These are phyloP conservation scores for Ciconia boyciana DNA, from an alignment of 2,113 vertebrate species.

Conservation along the genomic window DNA sequence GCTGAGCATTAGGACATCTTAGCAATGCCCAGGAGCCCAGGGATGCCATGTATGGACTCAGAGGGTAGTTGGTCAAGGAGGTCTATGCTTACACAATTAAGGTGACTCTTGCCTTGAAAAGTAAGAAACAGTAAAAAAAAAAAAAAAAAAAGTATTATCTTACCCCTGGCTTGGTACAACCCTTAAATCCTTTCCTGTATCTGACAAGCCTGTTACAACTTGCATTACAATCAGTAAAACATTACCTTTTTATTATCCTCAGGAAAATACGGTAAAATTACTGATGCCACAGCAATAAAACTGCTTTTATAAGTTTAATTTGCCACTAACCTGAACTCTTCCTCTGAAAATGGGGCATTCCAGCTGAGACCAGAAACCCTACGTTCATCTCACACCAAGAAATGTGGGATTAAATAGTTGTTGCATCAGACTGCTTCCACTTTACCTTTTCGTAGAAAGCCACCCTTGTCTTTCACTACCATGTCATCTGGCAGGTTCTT, in stretches of 20 bases:
- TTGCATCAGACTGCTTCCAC: not conserved
- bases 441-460: constrained; percentile 43
- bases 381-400: not conserved
- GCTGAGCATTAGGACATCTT: not conserved
- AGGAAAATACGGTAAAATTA: not conserved
- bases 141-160: not conserved
- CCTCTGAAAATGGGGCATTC: not conserved
- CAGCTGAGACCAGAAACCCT: not conserved
- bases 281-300: not conserved
- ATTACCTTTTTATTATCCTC: not conserved
- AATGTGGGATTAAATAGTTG: not conserved
- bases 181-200: not conserved
- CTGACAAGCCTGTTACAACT: not conserved
- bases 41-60: too few relatives aligned
- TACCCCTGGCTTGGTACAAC: not conserved
- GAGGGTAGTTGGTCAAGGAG: not conserved
- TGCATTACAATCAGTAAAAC: not conserved
- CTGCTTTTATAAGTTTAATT: not conserved
- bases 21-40: too few relatives aligned
- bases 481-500: not conserved
- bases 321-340: not conserved
- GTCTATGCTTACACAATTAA: not conserved
- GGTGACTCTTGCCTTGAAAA: not conserved
- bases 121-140: not conserved
- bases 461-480: not conserved